These are phyloP conservation scores for Synodontis membranacea DNA, from an alignment of 2,113 vertebrate species.

Conservation along the genomic window DNA sequence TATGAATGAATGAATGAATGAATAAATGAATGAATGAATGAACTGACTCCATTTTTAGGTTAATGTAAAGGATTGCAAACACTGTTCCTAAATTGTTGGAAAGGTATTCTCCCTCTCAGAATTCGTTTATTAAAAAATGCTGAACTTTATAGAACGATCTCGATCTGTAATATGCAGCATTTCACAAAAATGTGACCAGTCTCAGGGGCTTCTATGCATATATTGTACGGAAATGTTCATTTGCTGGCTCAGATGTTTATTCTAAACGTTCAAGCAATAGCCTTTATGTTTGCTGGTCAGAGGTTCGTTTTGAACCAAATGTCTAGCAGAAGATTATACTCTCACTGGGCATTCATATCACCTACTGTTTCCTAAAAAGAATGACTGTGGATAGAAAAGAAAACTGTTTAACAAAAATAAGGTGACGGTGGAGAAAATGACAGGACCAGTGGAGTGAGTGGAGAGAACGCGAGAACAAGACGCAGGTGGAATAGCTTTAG, in stretches of 20 bases:
- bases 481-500: background rate
- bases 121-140: background rate
- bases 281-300: background rate
- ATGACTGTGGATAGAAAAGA: background rate
- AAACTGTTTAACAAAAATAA: background rate
- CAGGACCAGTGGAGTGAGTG: background rate
- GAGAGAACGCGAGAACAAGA: background rate
- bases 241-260: background rate
- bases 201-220: background rate
- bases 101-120: background rate
- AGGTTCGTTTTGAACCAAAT: background rate
- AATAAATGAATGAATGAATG: background rate
- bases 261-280: background rate
- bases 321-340: background rate
- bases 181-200: background rate
- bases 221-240: background rate
- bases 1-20: background rate
- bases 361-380: background rate
- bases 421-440: background rate
- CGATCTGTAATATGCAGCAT: background rate
- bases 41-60: background rate
- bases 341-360: background rate
- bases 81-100: background rate
- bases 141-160: background rate
- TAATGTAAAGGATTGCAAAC: background rate